These are phyloP conservation scores for Orientallactaga bullata DNA, from an alignment of 2,113 vertebrate genomes.

Conservation along the genomic window DNA sequence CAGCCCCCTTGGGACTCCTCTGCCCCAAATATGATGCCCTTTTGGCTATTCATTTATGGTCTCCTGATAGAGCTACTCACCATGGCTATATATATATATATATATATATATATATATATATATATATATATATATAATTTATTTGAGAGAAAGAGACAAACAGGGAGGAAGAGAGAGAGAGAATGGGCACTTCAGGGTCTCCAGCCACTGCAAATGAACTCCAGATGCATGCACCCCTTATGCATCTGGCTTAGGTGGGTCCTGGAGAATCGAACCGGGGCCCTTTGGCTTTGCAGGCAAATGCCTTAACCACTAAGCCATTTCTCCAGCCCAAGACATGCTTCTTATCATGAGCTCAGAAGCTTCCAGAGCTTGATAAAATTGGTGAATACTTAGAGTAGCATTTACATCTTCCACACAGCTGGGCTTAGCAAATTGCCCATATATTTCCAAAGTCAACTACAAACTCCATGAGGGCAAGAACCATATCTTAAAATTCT, in stretches of 20 bases:
- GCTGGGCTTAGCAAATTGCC: background rate
- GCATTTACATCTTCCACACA: background rate
- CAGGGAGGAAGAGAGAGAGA: no score
- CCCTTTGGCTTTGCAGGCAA: no score
- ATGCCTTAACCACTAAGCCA: no score
- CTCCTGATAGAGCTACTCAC: background rate
- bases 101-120: no score
- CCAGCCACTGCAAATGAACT: no score
- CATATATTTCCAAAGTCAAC: background rate
- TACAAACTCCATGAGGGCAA: background rate
- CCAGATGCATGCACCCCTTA: no score
- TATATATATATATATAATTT: no score
- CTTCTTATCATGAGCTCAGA: background rate
- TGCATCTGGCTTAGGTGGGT: no score
- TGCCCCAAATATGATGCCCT: background rate
- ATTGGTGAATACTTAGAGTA: background rate
- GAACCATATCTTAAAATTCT: background rate
- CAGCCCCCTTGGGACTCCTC: background rate
- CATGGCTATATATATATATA: accelerated
- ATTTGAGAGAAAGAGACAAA: no score
- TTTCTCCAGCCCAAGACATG: no score
- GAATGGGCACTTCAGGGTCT: no score
- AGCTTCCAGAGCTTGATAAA: background rate
- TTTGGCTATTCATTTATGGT: background rate
- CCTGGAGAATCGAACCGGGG: no score